Percentiles rank a stretch among this genome's conserved stretches.
These are phyloP conservation scores for Apocheima hispidaria DNA, from an alignment of 2,888 invertebrate species.

Conservation along the genomic window DNA sequence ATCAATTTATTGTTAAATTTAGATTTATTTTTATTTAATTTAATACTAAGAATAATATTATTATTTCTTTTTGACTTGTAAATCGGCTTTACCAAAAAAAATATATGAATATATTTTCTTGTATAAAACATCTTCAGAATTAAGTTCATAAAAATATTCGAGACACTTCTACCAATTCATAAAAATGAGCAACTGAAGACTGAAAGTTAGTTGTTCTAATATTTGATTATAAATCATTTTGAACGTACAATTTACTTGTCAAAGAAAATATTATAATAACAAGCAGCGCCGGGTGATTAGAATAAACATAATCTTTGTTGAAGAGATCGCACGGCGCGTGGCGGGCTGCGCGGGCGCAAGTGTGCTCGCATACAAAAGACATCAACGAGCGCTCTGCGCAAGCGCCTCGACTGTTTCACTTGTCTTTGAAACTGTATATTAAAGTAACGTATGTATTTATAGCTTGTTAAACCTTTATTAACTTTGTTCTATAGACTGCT, in stretches of 20 bases:
- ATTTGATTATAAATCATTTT: slow-evolving; percentile 22
- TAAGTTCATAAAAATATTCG: slow-evolving; percentile 9
- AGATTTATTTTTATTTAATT: too few species aligned
- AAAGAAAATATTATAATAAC: slow-evolving; percentile 18
- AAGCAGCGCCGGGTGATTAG: slow-evolving; percentile 17
- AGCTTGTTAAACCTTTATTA: too few species aligned
- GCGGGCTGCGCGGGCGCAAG: slow-evolving; percentile 4
- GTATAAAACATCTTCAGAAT: slow-evolving; percentile 1
- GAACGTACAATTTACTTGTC: slow-evolving; percentile 23
- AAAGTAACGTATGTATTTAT: background rate
- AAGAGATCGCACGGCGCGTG: background rate
- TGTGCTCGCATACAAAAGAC: slow-evolving; percentile 57
- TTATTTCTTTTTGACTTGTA: too few species aligned
- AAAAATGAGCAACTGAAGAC: background rate
- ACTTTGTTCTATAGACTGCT: too few species aligned
- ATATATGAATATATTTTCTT: too few species aligned
- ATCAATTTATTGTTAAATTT: too few species aligned
- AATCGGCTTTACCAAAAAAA: too few species aligned
- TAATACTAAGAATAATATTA: too few species aligned
- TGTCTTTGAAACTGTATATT: background rate
- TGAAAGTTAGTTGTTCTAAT: slow-evolving; percentile 20
- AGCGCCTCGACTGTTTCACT: slow-evolving; percentile 1
- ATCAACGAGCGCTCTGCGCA: slow-evolving; percentile 38
- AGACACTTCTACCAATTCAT: slow-evolving; percentile 14
- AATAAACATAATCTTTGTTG: slow-evolving; percentile 18